Evolutionary conservation across 2,888 invertebrate genomes (phyloP).

Genomic region (Poecilobothrus nobilitatus): DNA sequence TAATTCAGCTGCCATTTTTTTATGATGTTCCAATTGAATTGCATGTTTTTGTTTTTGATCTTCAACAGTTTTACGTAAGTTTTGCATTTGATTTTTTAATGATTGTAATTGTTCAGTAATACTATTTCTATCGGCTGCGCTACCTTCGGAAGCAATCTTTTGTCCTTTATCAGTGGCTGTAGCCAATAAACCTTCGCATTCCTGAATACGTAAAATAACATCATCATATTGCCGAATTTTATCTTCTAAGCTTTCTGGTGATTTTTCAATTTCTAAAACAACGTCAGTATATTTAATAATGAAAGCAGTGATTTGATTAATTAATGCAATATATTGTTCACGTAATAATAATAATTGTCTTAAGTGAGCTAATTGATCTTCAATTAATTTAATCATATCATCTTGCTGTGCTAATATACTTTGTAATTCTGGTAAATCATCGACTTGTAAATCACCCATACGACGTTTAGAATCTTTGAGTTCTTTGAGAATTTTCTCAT

Average conservation of each 20-base stretch:
- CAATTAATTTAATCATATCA: constrained; percentile 73
- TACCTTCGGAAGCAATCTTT: constrained; percentile 84
- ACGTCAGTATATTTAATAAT: constrained; percentile 79
- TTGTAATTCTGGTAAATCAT: constrained; percentile 69
- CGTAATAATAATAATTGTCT: constrained; percentile 69
- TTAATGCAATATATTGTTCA: constrained; percentile 79
- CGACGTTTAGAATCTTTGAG: constrained; percentile 70
- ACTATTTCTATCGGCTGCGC: constrained; percentile 75
- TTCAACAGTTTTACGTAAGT: constrained; percentile 72
- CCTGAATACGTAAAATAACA: constrained; percentile 76
- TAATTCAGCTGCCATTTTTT: constrained; percentile 73
- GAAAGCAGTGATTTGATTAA: constrained; percentile 81
- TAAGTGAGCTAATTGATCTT: constrained; percentile 74
- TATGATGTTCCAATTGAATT: constrained; percentile 77
- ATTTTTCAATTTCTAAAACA: constrained; percentile 75
- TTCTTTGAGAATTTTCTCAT: constrained; percentile 68
- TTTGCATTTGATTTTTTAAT: constrained; percentile 73
- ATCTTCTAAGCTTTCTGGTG: constrained; percentile 71
- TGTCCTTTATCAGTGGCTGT: constrained; percentile 87
- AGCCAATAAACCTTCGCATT: constrained; percentile 78
- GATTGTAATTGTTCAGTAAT: constrained; percentile 82
- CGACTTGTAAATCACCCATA: constrained; percentile 66
- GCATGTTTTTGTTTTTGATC: constrained; percentile 81
- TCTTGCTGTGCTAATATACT: constrained; percentile 74
- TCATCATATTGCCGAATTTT: constrained; percentile 83